Conservation (phyloP, 2,888 invertebrate species). For the Melangyna quadrimaculata region DNA sequence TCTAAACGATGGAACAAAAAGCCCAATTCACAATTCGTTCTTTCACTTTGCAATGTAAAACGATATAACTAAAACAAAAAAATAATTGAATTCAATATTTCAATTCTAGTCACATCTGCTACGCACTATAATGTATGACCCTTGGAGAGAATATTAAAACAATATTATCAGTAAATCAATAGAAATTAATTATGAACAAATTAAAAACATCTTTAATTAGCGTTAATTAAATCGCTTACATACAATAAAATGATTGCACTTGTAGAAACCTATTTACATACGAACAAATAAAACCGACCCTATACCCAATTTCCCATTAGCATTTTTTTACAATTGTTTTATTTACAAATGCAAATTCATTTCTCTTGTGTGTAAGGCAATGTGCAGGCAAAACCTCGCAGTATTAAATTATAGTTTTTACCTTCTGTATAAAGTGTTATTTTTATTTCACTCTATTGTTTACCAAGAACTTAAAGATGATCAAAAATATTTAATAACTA, state of each 20-base stretch:
- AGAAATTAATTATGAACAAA: conserved; percentile 1
- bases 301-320: neutral
- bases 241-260: neutral
- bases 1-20: too few relatives aligned
- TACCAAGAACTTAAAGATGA: conserved; percentile 12
- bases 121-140: neutral
- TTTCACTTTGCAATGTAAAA: too few relatives aligned
- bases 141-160: neutral
- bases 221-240: neutral
- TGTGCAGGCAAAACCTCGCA: neutral
- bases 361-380: too few relatives aligned
- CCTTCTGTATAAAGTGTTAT: neutral
- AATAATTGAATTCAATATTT: neutral
- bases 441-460: neutral
- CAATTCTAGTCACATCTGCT: neutral
- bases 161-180: neutral
- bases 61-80: neutral
- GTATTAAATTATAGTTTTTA: neutral
- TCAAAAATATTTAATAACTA: conserved; percentile 9
- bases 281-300: neutral
- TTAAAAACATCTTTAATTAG: neutral
- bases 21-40: too few relatives aligned
- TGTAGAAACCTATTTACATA: neutral
- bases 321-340: neutral
- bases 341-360: neutral